Evolutionary conservation across 2,797 vertebrate genomes (phyloP).

Genomic region (Pseudopleuronectes americanus): DNA sequence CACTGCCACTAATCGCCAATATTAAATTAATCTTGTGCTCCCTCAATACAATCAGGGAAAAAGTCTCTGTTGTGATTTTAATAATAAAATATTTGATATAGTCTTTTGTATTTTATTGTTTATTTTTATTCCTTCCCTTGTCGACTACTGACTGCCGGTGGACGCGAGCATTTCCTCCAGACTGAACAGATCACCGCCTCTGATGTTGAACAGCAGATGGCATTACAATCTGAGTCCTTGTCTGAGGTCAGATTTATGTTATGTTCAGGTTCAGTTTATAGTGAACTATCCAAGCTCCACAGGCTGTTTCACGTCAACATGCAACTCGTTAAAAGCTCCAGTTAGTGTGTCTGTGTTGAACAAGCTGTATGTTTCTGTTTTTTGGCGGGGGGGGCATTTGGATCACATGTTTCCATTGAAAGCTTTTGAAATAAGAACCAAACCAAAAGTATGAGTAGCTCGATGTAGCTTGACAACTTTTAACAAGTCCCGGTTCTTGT

Average conservation of each 20-base stretch:
- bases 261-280: neutral
- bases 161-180: constrained; percentile 23
- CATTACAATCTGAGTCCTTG: neutral
- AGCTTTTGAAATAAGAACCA: too few species aligned
- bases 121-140: neutral
- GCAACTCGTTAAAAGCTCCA: neutral
- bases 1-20: too few species aligned
- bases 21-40: too few species aligned
- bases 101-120: too few species aligned
- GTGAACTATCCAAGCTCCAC: neutral
- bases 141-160: constrained; percentile 13
- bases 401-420: too few species aligned
- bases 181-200: constrained; percentile 5
- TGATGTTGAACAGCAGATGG: neutral
- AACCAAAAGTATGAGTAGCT: too few species aligned
- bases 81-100: too few species aligned
- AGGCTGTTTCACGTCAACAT: neutral
- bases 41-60: too few species aligned
- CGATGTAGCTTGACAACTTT: too few species aligned
- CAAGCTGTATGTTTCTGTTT: too few species aligned
- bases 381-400: too few species aligned
- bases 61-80: neutral
- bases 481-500: too few species aligned
- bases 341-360: neutral
- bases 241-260: neutral